Base-by-base conservation (phyloP, 2,888 invertebrate species). In the Epistrophella euchroma region DNA sequence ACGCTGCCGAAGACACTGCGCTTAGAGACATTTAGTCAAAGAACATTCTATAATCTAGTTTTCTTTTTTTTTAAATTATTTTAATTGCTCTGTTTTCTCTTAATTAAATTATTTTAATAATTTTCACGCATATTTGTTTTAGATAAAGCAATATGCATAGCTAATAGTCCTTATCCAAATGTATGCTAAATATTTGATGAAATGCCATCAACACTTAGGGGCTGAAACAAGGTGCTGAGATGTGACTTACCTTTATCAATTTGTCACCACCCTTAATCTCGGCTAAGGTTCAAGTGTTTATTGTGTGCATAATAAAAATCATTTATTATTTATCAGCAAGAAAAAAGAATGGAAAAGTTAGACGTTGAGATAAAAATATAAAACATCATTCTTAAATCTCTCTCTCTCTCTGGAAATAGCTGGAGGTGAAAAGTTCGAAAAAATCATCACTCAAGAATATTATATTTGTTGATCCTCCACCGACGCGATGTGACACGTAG, bases 131-230 rank as follows among this genome's bases (percentile, higher is more conserved):
- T 17, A 66, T 35, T 32, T 7, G 13, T 45, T 43, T 15, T 37
- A 35, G 37, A 37, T 10, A 35, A n/a, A 68, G 11, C 13, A 37
- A 10, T 25, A 15, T 35, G 28, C 40, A 60, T 60, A 43, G 25
- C 52, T 52, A 35, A 17, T 37, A 37, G 22, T 17, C 17, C 52
- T 68, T 52, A 52, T 52, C 37, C n/a, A 37, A 37, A 50, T 5
- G 37, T 52, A 37, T 68, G 25, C 37, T 52, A n/a, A 68, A 68
- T 68, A 52, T 37, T 68, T 68, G 9, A 68, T 68, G 52, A 68
- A 32, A 68, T 19, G 10, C 37, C 22, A 37, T 22, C n/a, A 35
- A 25, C 37, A 52, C 15, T 22, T 15, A 9, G 19, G 35, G 66
- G 22, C n/a, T 13, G n/a, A 47, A 43, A n/a, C 2, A 47, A 47